Conservation (phyloP, 2,888 invertebrate genomes). For the Deilephila elpenor region DNA sequence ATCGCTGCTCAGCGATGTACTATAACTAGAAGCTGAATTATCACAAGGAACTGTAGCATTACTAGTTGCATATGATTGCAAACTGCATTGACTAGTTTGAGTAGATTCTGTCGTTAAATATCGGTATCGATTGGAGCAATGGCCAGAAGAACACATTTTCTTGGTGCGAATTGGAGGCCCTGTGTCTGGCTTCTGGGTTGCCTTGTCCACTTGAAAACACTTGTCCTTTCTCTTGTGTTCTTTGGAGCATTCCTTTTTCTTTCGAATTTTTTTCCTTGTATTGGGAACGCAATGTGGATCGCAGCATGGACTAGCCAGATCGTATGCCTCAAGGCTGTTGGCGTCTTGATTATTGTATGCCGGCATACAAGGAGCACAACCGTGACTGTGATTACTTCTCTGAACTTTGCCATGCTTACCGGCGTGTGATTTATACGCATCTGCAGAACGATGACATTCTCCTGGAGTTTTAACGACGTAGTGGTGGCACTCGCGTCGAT, state of each 20-base stretch:
- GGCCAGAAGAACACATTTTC: conserved; percentile 70
- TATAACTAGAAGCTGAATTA: conserved; percentile 91
- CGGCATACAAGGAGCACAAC: conserved; percentile 90
- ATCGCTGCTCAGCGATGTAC: conserved; percentile 93
- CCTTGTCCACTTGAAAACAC: conserved; percentile 81
- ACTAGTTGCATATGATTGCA: conserved; percentile 93
- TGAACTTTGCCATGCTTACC: conserved; percentile 69
- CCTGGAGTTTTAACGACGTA: conserved; percentile 85
- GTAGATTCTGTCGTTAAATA: conserved; percentile 88
- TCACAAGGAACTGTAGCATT: conserved; percentile 87
- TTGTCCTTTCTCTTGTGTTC: conserved; percentile 86
- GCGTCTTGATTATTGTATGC: conserved; percentile 87
- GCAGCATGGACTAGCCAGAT: conserved; percentile 93
- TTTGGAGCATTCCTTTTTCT: conserved; percentile 86
- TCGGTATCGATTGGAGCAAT: conserved; percentile 79
- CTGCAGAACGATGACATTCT: conserved; percentile 69
- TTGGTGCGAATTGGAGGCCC: conserved; percentile 79
- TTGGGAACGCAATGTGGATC: conserved; percentile 94
- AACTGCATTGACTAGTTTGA: conserved; percentile 90
- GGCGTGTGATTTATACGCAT: conserved; percentile 62
- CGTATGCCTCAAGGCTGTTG: conserved; percentile 93
- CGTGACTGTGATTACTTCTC: conserved; percentile 80
- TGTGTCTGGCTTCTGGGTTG: conserved; percentile 74
- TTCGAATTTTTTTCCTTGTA: conserved; percentile 75
- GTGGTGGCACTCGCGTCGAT: conserved; percentile 87